Conservation (phyloP, 2,113 vertebrate genomes). For the Cheirogaleus medius region DNA sequence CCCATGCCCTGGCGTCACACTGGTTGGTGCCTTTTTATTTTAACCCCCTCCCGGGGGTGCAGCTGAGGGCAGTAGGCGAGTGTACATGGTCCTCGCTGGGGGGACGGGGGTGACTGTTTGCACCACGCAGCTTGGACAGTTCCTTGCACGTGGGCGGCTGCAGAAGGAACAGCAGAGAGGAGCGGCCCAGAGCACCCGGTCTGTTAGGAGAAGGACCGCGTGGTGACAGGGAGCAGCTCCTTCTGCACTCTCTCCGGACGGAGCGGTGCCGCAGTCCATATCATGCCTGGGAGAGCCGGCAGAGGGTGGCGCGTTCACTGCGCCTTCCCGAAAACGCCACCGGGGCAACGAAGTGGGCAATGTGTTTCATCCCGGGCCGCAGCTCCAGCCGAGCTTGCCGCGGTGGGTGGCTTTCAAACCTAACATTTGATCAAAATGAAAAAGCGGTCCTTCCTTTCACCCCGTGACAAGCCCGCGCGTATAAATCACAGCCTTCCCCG, state of each 20-base stretch:
- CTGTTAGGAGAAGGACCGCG: background rate
- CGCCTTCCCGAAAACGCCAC: slow-evolving; percentile 68
- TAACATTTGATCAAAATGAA: slow-evolving; percentile 86
- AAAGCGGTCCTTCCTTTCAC: slow-evolving; percentile 84
- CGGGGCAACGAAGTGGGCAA: slow-evolving; percentile 83
- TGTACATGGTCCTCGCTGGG: fast-evolving
- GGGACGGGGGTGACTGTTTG: fast-evolving
- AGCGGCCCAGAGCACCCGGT: background rate
- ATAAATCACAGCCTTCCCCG: slow-evolving; percentile 86
- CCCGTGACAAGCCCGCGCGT: slow-evolving; percentile 81
- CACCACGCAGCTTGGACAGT: background rate
- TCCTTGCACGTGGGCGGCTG: fast-evolving
- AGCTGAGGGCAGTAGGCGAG: fast-evolving
- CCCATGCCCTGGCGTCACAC: background rate
- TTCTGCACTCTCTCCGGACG: background rate
- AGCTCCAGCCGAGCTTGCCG: slow-evolving; percentile 80
- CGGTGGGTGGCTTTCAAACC: slow-evolving; percentile 86
- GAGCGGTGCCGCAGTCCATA: background rate
- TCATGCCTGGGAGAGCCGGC: slow-evolving; percentile 31
- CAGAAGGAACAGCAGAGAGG: background rate
- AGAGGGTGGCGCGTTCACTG: slow-evolving; percentile 74
- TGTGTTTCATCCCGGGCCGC: slow-evolving; percentile 79
- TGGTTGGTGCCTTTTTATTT: background rate
- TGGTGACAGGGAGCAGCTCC: fast-evolving
- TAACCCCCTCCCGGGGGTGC: background rate